phyloP scores from a whole-genome alignment of 2,888 invertebrate genomes.

The Tridacna crocea region DNA sequence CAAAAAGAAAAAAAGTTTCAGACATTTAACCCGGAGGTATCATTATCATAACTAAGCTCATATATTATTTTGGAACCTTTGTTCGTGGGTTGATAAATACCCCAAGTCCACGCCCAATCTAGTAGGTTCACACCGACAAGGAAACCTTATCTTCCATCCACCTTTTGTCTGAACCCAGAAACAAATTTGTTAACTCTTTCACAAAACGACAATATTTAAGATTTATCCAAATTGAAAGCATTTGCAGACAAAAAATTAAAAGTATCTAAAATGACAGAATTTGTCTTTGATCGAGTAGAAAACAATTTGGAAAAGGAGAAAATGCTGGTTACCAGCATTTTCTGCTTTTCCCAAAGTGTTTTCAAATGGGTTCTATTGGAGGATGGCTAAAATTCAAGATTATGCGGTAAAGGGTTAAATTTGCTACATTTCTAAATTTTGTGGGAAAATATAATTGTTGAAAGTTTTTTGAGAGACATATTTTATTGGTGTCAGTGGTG shows the following conservation, averaged over 20 bases:
- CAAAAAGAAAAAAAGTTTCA: conserved; percentile 30
- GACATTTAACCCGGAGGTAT: conserved; percentile 33
- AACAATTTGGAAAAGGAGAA: no score
- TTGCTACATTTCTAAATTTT: conserved; percentile 50
- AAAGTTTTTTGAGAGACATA: conserved; percentile 58
- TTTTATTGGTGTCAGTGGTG: conserved; percentile 60
- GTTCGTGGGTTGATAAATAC: conserved; percentile 63
- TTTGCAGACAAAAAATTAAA: no score
- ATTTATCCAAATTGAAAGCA: no score
- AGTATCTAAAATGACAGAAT: no score
- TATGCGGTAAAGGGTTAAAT: conserved; percentile 6
- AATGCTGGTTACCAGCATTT: no score
- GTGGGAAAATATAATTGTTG: conserved; percentile 59
- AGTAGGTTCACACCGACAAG: conserved; percentile 48
- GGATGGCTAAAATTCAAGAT: not conserved
- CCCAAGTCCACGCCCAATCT: conserved; percentile 47
- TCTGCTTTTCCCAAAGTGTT: not conserved
- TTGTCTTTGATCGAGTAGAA: no score
- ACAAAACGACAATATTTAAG: no score
- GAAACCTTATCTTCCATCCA: conserved; percentile 59
- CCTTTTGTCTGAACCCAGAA: conserved; percentile 44
- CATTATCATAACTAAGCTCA: conserved; percentile 62
- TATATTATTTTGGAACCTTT: conserved; percentile 62
- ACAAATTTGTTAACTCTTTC: conserved; percentile 29
- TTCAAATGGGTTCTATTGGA: not conserved